These are phyloP conservation scores for Pterocles burchelli DNA, from an alignment of 2,113 vertebrate genomes.

Conservation along the genomic window DNA sequence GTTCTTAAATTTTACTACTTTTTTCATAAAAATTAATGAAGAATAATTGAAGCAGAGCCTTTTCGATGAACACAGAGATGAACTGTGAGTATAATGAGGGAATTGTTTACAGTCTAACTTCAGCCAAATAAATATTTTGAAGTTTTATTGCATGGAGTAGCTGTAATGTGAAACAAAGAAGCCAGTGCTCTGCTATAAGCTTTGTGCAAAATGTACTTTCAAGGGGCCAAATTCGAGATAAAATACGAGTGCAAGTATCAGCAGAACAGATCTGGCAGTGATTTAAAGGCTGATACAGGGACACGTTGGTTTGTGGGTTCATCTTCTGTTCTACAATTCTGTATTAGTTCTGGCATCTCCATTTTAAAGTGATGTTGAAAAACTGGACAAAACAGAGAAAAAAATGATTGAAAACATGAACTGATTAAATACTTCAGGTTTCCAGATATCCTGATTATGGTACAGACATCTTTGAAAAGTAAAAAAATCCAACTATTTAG, in stretches of 20 bases:
- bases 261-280: neutral
- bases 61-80: neutral
- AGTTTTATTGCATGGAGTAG: neutral
- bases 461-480: neutral
- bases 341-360: neutral
- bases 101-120: neutral
- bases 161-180: neutral
- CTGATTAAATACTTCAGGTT: neutral
- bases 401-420: neutral
- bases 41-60: neutral
- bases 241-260: neutral
- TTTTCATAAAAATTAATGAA: neutral
- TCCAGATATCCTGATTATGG: neutral
- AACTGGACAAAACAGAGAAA: neutral
- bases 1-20: neutral
- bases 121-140: neutral
- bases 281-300: neutral
- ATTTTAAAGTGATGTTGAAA: neutral
- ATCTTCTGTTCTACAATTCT: neutral
- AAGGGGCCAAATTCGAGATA: neutral
- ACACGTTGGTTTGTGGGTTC: neutral
- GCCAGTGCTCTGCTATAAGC: fast-evolving
- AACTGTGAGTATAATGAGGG: neutral
- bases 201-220: neutral
- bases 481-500: neutral